Conservation (phyloP, 2,797 vertebrate species). For the Sebastes trivittatus region DNA sequence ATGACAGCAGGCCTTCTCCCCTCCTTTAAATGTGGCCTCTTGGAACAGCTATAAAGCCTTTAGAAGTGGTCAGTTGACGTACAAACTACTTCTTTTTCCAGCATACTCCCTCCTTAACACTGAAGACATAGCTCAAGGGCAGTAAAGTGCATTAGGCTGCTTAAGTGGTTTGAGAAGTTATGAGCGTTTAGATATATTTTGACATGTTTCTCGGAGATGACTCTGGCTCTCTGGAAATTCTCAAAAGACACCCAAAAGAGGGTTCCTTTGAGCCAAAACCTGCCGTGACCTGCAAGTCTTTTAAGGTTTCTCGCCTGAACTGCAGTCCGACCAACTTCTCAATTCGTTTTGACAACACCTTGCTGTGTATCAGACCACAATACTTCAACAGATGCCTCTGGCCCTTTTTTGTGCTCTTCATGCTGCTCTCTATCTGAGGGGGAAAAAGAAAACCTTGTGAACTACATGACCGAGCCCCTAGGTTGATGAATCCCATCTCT, state of each 20-base stretch:
- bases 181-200: not conserved
- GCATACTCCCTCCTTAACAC: not conserved
- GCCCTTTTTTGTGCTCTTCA: not conserved
- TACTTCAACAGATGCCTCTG: not conserved
- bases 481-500: slow-evolving; percentile 59
- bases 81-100: not conserved
- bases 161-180: not conserved
- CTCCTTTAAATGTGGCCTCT: not conserved
- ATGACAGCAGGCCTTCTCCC: not conserved
- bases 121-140: not conserved
- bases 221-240: not conserved
- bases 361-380: not conserved
- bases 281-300: not conserved
- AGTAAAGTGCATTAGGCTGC: not conserved
- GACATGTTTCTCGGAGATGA: not conserved
- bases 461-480: not conserved
- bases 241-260: not conserved
- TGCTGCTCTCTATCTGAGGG: not conserved
- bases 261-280: not conserved
- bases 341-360: not conserved
- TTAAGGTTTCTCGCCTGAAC: not conserved
- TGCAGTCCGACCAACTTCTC: slow-evolving; percentile 4
- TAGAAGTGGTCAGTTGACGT: not conserved
- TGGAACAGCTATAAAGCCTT: not conserved
- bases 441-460: not conserved